Base-by-base conservation (phyloP, 2,113 vertebrate genomes). In the Urocitellus parryii region DNA sequence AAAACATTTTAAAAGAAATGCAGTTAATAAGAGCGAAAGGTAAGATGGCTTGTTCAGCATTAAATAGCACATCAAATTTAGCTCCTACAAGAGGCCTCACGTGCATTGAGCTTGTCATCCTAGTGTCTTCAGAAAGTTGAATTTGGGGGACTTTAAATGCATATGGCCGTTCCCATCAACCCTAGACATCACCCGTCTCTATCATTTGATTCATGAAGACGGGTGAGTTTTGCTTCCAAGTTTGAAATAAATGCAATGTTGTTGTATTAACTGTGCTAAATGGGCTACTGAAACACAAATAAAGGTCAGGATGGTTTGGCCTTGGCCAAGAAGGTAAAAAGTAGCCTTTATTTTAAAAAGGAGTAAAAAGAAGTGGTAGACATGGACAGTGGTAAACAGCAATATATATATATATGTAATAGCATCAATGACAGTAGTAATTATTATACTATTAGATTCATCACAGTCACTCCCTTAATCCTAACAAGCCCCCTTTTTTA, bases 71-170 rank as follows among this genome's bases (percentile, higher is more conserved):
- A 42, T 67, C 10, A 34, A 42, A 0, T 42, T 58, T 37, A 58
- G 32, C 32, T 4, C 11, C 17, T 27, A 0, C 9, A 2, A 0
- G 11, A 58, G 37, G 1, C 1, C 13, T 76, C 18, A 0, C 0
- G 11, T 3, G 5, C 8, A n/a, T 16, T 3, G 2, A n/a, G 13
- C 76, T 48, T 37, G 14, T 42, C 29, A 24, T n/a, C 34, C 18
- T 2, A 9, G 12, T n/a, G 29, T 67, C 45, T 82, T 42, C 73
- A 61, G 2, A 63, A n/a, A 37, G 2, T n/a, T 53, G n/a, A 22
- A 13, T 42, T 4, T 14, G 3, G 88, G 48, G 51, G 34, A 17
- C 45, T 88, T 34, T 1, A 20, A 63, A 76, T 80, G 3, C 5
- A 3, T 3, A 0, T 37, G 17, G 20, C 51, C 9, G 42, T 22